phyloP scores from a whole-genome alignment of 2,113 vertebrate genomes.

The Cinclus cinclus region DNA sequence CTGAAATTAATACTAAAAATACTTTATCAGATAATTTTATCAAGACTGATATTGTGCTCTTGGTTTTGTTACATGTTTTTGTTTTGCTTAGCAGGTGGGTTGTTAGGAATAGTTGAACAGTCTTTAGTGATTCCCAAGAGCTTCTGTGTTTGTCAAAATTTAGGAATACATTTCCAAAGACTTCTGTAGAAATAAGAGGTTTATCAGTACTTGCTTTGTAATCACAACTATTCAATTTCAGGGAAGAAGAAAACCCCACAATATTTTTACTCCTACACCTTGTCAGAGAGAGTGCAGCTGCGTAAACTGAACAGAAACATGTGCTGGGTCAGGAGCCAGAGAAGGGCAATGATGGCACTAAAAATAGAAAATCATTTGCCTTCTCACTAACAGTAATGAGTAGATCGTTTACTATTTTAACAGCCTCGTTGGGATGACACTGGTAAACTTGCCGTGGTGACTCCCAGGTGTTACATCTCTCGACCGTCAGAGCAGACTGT shows the following conservation, averaged over 20 bases:
- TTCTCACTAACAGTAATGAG: not conserved
- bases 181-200: not conserved
- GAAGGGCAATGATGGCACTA: constrained; percentile 19
- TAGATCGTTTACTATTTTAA: not conserved
- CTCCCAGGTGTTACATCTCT: not conserved
- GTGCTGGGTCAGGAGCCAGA: constrained; percentile 19
- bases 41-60: not conserved
- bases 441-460: not conserved
- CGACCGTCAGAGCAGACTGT: not conserved
- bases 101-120: not conserved
- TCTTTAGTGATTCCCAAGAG: not conserved
- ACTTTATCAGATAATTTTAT: not conserved
- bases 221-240: not conserved
- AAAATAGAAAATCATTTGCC: constrained; percentile 31
- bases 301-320: not conserved
- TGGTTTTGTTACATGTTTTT: not conserved
- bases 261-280: not conserved
- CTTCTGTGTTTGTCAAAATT: not conserved
- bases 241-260: not conserved
- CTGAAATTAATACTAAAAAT: not conserved
- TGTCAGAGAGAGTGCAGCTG: not conserved
- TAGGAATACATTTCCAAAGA: not conserved
- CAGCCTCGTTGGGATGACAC: not conserved
- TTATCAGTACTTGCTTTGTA: not conserved
- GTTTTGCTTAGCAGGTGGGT: not conserved